These are phyloP conservation scores for Heliconius ismenius DNA, from an alignment of 2,888 invertebrate species.

Conservation along the genomic window DNA sequence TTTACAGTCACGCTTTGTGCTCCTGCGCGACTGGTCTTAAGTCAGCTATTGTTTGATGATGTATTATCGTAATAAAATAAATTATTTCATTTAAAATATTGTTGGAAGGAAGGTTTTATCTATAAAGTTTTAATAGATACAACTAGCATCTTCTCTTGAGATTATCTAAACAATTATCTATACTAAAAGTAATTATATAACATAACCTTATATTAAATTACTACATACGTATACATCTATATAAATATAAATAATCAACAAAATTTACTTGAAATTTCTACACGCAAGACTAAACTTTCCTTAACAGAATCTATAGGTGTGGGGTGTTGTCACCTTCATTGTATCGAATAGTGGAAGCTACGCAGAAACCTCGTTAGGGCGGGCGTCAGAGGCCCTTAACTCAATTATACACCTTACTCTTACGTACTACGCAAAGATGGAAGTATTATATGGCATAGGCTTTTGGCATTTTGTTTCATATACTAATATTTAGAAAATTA, in stretches of 20 bases:
- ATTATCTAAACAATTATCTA: not conserved
- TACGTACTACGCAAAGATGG: slow-evolving; percentile 30
- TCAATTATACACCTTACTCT: slow-evolving; percentile 74
- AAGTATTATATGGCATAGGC: slow-evolving; percentile 4
- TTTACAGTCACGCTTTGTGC: too few relatives aligned
- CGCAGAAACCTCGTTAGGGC: slow-evolving; percentile 73
- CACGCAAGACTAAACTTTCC: slow-evolving; percentile 23
- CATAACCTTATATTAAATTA: not conserved
- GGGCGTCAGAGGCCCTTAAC: slow-evolving; percentile 79
- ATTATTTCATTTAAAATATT: not conserved
- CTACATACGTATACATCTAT: not conserved
- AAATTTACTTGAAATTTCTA: slow-evolving; percentile 25
- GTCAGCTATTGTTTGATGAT: too few relatives aligned
- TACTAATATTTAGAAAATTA: not conserved
- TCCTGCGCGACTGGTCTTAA: too few relatives aligned
- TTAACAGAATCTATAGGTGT: slow-evolving; percentile 31
- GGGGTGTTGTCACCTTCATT: slow-evolving; percentile 40
- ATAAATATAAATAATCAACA: slow-evolving; percentile 19
- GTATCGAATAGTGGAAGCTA: slow-evolving; percentile 46
- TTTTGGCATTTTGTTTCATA: not conserved
- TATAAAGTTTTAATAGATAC: not conserved
- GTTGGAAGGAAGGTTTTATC: too few relatives aligned
- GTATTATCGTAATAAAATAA: not conserved
- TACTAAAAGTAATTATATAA: not conserved
- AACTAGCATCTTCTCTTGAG: not conserved